Evolutionary conservation across 2,888 invertebrate genomes (phyloP), one percentile per base, ranked within the genome.

Genomic region (Synergus japonicus): DNA sequence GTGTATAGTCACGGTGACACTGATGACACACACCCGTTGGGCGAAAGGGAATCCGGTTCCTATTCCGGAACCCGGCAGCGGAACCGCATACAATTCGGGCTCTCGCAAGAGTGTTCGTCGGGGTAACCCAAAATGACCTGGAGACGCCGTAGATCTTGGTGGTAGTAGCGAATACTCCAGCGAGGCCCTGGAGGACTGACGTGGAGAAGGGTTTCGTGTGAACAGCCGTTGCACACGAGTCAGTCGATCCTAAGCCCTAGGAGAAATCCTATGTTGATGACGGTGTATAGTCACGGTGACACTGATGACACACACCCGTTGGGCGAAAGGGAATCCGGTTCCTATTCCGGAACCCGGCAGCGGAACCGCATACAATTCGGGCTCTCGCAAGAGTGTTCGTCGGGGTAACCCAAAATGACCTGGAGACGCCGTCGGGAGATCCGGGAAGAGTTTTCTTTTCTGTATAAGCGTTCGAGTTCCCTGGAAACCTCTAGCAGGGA

Each of bases 1-100:
- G 22, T 22, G 22, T 22, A 0, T 1, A 0, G 22, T 22, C n/a
- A n/a, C n/a, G n/a, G n/a, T n/a, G n/a, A n/a, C 2, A 29, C 29
- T 46, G 18, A n/a, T 58, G 58, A 58, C 58, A 86, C 88, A 91
- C 92, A 91, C 92, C 92, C 92, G 87, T 90, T 88, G 93, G 93
- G 93, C 93, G 93, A 93, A 93, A 93, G 92, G 93, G 93, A 93
- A 93, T 93, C 93, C 92, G 93, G 93, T 93, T 93, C 90, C 90
- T 91, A 94, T 94, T 94, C 94, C 93, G 92, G 93, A 93, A 94
- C 93, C 93, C 92, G 93, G 93, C 92, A 92, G 93, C 93, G 93
- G 93, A 93, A 93, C 93, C 92, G 92, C 90, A 90, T 90, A 90
- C 88, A 91, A 92, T 90, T 92, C 92, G 92, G 92, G 92, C 91